Conservation (phyloP, 2,797 vertebrate species). For the Chlorospingus semifuscus region DNA sequence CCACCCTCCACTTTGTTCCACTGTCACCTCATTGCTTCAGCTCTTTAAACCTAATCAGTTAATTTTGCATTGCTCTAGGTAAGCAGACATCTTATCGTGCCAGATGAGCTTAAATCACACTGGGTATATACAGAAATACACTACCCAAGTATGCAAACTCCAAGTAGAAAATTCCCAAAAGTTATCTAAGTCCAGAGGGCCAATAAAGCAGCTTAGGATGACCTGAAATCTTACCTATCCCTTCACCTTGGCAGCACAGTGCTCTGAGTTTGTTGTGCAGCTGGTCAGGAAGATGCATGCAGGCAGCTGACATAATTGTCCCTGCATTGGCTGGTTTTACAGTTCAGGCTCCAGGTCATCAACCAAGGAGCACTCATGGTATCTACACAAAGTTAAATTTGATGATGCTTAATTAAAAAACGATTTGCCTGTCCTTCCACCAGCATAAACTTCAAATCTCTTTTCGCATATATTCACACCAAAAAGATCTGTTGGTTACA, state of each 20-base stretch:
- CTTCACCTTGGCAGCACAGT: not conserved
- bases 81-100: not conserved
- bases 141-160: not conserved
- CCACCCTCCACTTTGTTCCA: not conserved
- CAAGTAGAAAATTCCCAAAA: not conserved
- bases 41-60: not conserved
- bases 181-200: not conserved
- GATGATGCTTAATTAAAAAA: not conserved
- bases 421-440: not conserved
- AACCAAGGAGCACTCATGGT: not conserved
- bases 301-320: accelerated
- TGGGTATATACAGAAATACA: not conserved
- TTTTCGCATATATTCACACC: accelerated
- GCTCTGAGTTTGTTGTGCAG: accelerated
- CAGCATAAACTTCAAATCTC: not conserved
- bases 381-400: not conserved
- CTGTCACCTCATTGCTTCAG: not conserved
- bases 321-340: not conserved
- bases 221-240: not conserved
- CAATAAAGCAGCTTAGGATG: not conserved
- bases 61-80: not conserved
- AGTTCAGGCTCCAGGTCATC: not conserved
- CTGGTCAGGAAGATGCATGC: not conserved
- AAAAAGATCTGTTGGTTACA: not conserved
- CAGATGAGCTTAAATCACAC: not conserved